phyloP scores from a whole-genome alignment of 2,113 vertebrate species.

The Solea solea region DNA sequence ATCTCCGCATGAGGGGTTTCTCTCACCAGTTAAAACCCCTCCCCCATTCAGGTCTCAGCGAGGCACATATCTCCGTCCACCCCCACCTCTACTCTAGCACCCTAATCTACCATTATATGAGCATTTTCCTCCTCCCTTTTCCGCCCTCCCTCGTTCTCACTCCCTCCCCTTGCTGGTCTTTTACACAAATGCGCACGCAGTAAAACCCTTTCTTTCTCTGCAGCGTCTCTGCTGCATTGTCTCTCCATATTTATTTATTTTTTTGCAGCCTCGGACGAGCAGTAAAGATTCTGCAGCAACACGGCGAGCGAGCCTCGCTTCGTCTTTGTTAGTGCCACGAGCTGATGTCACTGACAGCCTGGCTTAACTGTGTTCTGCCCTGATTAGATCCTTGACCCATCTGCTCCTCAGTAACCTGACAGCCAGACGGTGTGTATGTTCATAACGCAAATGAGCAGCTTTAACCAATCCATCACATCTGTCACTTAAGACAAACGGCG shows the following conservation, averaged over 20 bases:
- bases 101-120: slow-evolving; percentile 35
- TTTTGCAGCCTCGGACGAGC: neutral
- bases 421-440: slow-evolving; percentile 25
- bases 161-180: neutral
- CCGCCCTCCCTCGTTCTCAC: slow-evolving; percentile 11
- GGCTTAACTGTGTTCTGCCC: slow-evolving; percentile 44
- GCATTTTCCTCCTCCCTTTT: neutral
- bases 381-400: slow-evolving; percentile 61
- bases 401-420: slow-evolving; percentile 54
- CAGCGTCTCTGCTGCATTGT: slow-evolving; percentile 6
- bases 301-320: slow-evolving; percentile 18
- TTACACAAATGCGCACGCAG: neutral
- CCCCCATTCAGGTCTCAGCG: slow-evolving; percentile 43
- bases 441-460: slow-evolving; percentile 38
- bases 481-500: slow-evolving; percentile 32
- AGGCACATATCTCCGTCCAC: slow-evolving; percentile 1
- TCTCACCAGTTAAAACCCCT: slow-evolving; percentile 40
- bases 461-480: slow-evolving; percentile 55
- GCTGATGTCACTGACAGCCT: slow-evolving; percentile 27
- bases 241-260: neutral
- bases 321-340: slow-evolving; percentile 46
- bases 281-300: neutral
- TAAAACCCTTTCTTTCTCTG: slow-evolving; percentile 1
- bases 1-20: slow-evolving; percentile 43
- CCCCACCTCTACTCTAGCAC: slow-evolving; percentile 19